Percentiles rank a stretch among this genome's conserved stretches.
These are phyloP conservation scores for Clarias macrocephalus DNA, from an alignment of 2,113 vertebrate genomes.

Conservation along the genomic window DNA sequence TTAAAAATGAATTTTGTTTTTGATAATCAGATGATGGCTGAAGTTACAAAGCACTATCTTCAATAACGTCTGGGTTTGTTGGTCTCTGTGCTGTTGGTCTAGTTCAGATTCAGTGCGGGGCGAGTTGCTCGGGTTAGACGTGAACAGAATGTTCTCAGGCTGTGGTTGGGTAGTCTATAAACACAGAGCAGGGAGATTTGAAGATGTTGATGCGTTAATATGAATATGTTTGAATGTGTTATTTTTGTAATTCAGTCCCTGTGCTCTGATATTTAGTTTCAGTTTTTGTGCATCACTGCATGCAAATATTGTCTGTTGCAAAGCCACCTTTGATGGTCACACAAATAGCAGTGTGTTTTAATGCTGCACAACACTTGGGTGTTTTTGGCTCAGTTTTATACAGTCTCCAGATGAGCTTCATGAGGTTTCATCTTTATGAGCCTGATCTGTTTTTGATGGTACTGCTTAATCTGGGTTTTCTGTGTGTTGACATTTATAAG, in stretches of 20 bases:
- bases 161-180: background rate
- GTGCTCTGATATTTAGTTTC: background rate
- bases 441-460: background rate
- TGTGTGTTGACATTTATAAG: background rate
- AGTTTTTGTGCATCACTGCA: background rate
- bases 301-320: background rate
- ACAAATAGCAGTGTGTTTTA: background rate
- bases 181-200: background rate
- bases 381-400: background rate
- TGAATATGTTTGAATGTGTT: background rate
- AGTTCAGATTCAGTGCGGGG: background rate
- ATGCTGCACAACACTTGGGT: background rate
- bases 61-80: background rate
- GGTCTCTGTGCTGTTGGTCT: background rate
- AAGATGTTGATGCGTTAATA: background rate
- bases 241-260: background rate
- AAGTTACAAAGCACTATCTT: background rate
- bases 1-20: background rate
- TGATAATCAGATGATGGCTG: background rate
- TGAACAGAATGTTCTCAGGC: background rate
- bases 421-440: background rate
- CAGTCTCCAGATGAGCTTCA: constrained; percentile 13
- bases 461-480: background rate
- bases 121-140: background rate
- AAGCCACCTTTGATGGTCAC: background rate